phyloP scores from a whole-genome alignment of 2,888 invertebrate genomes.

The Drosophila longiperda region DNA sequence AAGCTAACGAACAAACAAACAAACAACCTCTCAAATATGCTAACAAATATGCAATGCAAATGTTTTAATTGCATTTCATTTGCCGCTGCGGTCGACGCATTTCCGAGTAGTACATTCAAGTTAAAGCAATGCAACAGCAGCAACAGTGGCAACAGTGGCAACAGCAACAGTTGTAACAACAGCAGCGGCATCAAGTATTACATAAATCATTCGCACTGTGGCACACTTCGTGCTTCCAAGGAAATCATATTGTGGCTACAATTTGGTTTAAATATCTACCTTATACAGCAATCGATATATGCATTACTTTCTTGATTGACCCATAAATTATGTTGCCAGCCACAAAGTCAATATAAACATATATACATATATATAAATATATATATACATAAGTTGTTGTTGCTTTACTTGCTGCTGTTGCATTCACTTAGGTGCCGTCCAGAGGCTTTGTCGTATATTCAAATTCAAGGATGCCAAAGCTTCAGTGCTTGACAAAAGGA shows the following conservation, averaged over 20 bases:
- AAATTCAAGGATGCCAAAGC: conserved; percentile 57
- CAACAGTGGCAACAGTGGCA: conserved; percentile 12
- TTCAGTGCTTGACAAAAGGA: conserved; percentile 45
- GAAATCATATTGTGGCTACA: conserved; percentile 5
- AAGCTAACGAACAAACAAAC: conserved; percentile 17
- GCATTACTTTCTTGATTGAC: conserved; percentile 18
- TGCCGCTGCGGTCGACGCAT: conserved; percentile 43
- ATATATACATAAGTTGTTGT: neutral
- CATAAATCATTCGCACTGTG: conserved; percentile 71
- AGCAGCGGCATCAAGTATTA: conserved; percentile 25
- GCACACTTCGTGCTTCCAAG: conserved; percentile 24
- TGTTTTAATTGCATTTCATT: conserved; percentile 75
- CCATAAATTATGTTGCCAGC: conserved; percentile 18
- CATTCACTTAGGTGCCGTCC: conserved; percentile 83
- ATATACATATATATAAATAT: too few species aligned
- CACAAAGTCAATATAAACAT: conserved; percentile 2
- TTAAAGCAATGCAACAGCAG: conserved; percentile 29
- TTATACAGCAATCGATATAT: conserved; percentile 9
- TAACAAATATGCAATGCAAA: conserved; percentile 68
- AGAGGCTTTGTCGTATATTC: conserved; percentile 81
- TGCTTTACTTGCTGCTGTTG: conserved; percentile 36
- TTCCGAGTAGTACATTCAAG: conserved; percentile 34
- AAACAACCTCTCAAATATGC: conserved; percentile 34
- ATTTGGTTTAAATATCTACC: conserved; percentile 9
- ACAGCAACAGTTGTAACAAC: conserved; percentile 5